These are phyloP conservation scores for Clarias laeviceps DNA, from an alignment of 2,797 vertebrate species.

Conservation along the genomic window DNA sequence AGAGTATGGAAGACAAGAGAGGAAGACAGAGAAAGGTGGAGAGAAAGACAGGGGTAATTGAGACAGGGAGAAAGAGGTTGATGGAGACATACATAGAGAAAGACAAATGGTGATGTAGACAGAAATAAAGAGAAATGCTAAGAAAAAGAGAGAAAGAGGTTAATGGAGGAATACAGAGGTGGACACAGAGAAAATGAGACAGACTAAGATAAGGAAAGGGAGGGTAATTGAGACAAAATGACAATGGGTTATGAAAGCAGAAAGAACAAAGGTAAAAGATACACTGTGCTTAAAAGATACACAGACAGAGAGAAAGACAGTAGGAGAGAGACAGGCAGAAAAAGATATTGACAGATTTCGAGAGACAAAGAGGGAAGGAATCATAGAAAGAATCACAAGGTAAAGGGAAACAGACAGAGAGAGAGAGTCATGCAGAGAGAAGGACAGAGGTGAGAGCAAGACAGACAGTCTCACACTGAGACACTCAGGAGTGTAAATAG, in stretches of 20 bases:
- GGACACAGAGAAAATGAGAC: neutral
- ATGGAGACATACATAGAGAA: neutral
- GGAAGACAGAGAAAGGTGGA: neutral
- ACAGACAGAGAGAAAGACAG: neutral
- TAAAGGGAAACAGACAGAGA: neutral
- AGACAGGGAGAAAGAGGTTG: neutral
- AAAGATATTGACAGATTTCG: neutral
- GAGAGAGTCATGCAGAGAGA: neutral
- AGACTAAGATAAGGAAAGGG: neutral
- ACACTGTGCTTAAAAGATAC: slow-evolving; percentile 1
- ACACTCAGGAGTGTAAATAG: neutral
- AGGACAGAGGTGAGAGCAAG: neutral
- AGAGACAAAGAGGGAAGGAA: neutral
- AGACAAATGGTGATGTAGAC: neutral
- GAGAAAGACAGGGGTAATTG: neutral
- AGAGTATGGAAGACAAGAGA: neutral
- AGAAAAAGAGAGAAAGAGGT: neutral
- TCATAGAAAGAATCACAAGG: too few relatives aligned
- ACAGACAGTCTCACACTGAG: neutral
- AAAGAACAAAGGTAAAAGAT: neutral
- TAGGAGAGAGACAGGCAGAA: neutral
- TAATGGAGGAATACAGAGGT: neutral
- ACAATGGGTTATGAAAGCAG: neutral
- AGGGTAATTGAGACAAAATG: neutral
- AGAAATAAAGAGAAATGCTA: neutral